These are phyloP conservation scores for Campoplex nolae DNA, from an alignment of 2,888 invertebrate genomes.

Conservation along the genomic window DNA sequence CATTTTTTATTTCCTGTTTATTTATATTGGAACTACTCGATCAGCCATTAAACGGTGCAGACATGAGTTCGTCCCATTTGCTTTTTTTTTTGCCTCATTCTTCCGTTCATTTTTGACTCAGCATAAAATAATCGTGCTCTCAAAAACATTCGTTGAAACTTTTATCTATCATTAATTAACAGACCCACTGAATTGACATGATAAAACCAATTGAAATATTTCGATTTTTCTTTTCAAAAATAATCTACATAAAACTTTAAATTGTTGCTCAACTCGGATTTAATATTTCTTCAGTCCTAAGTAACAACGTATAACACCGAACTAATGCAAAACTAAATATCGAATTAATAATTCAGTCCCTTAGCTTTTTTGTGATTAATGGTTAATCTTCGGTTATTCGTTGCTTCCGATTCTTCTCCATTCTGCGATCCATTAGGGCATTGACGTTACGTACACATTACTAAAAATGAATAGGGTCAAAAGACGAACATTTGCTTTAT, in stretches of 20 bases:
- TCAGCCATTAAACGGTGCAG: neutral
- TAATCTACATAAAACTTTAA: neutral
- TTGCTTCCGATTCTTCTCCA: neutral
- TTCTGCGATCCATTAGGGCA: neutral
- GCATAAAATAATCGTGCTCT: neutral
- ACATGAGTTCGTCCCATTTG: neutral
- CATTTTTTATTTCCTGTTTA: neutral
- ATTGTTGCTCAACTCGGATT: neutral
- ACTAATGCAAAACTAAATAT: neutral
- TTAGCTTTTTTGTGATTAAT: neutral
- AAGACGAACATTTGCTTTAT: neutral
- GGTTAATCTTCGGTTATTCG: neutral
- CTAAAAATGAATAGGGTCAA: neutral
- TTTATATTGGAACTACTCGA: neutral
- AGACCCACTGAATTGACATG: neutral
- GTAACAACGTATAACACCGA: neutral
- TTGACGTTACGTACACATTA: neutral
- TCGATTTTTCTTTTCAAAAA: neutral
- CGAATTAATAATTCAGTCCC: neutral
- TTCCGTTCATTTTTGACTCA: neutral
- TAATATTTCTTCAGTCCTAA: neutral
- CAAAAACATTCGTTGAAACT: neutral
- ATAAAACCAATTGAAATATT: neutral
- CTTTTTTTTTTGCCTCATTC: neutral
- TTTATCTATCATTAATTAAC: neutral